Evolutionary conservation across 2,888 invertebrate genomes (phyloP).

Genomic region (Patella depressa): DNA sequence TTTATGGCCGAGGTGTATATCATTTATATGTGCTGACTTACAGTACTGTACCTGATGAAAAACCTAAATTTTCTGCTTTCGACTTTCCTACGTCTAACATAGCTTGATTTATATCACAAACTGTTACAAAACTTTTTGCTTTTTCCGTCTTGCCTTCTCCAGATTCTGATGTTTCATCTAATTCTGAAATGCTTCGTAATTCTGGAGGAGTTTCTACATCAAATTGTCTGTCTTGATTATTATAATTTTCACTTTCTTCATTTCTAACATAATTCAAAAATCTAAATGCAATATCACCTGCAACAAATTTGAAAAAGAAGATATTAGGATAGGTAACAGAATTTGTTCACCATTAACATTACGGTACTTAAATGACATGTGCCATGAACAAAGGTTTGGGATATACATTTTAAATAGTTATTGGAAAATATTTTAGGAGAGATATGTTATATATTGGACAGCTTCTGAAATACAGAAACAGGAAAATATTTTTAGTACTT

Average conservation of each 20-base stretch:
- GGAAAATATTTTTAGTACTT: no score
- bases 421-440: no score
- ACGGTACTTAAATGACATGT: no score
- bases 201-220: conserved; percentile 31
- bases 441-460: no score
- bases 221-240: conserved; percentile 38
- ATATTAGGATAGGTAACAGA: no score
- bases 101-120: conserved; percentile 88
- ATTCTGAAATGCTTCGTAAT: conserved; percentile 13
- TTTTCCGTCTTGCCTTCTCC: no score
- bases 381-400: no score
- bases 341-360: no score
- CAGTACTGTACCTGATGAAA: conserved; percentile 49
- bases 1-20: no score
- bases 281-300: conserved; percentile 94
- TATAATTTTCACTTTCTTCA: conserved; percentile 22
- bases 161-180: conserved; percentile 24
- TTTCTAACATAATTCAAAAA: conserved; percentile 74
- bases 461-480: no score
- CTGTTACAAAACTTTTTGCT: conserved; percentile 68
- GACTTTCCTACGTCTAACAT: conserved; percentile 93
- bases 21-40: no score
- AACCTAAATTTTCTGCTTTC: conserved; percentile 79
- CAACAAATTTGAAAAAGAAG: conserved; percentile 26
- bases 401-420: no score